phyloP scores from a whole-genome alignment of 2,797 vertebrate species.

The Typhlichthys subterraneus region DNA sequence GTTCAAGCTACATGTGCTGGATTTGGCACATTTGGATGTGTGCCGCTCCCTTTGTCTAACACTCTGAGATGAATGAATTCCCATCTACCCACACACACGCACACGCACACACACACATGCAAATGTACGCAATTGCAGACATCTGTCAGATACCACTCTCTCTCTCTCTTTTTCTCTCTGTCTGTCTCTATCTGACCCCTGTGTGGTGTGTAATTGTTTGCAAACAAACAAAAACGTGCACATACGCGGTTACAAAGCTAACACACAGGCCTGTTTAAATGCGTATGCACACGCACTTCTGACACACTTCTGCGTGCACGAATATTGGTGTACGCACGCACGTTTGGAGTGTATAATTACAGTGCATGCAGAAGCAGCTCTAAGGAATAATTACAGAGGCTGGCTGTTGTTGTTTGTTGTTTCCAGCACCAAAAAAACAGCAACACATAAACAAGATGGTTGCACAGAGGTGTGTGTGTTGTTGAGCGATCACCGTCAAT shows the following conservation, averaged over 20 bases:
- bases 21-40: no score
- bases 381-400: slow-evolving; percentile 78
- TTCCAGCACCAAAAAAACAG: slow-evolving; percentile 71
- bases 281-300: slow-evolving; percentile 7
- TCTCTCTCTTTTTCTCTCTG: no score
- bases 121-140: slow-evolving; percentile 17
- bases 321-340: slow-evolving; percentile 7
- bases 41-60: no score
- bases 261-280: background rate
- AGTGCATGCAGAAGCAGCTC: slow-evolving; percentile 73
- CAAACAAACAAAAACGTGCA: background rate
- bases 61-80: background rate
- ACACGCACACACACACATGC: slow-evolving; percentile 8
- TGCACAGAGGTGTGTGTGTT: slow-evolving; percentile 51
- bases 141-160: background rate
- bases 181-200: no score
- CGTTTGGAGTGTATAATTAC: slow-evolving; percentile 75
- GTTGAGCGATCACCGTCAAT: slow-evolving; percentile 11
- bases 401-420: slow-evolving; percentile 66
- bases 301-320: background rate
- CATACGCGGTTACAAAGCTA: background rate
- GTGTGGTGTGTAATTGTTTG: no score
- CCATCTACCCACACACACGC: slow-evolving; percentile 10
- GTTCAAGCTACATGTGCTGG: background rate
- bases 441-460: slow-evolving; percentile 74